A percentile compares a stretch with the other conserved stretches of the same genome.
These are phyloP conservation scores for Thymelicus sylvestris DNA, from an alignment of 2,888 invertebrate genomes.

Conservation along the genomic window DNA sequence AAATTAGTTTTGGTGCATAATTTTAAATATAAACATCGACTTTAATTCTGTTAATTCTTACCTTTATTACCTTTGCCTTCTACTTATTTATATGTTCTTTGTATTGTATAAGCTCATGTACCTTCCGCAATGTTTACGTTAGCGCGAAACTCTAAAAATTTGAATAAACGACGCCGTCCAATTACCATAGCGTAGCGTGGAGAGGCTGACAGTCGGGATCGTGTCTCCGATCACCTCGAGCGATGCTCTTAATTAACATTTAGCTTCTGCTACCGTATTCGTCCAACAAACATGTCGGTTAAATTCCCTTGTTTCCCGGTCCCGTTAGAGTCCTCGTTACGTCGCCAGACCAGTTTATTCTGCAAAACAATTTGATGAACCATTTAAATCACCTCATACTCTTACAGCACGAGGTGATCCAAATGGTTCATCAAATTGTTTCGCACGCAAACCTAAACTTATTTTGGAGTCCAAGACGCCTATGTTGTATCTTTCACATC, in stretches of 20 bases:
- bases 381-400: slow-evolving; percentile 25
- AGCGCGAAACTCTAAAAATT: slow-evolving; percentile 54
- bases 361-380: slow-evolving; percentile 49
- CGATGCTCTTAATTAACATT: slow-evolving; percentile 80
- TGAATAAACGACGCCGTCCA: slow-evolving; percentile 65
- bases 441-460: slow-evolving; percentile 13
- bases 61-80: too few relatives aligned
- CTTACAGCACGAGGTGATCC: too few relatives aligned
- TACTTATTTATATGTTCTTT: too few relatives aligned
- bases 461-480: not conserved
- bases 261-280: slow-evolving; percentile 72
- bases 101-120: not conserved
- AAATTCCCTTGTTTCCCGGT: slow-evolving; percentile 57
- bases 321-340: slow-evolving; percentile 75
- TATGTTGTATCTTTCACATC: slow-evolving; percentile 17
- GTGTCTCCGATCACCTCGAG: slow-evolving; percentile 66
- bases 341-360: slow-evolving; percentile 59
- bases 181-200: slow-evolving; percentile 61
- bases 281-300: slow-evolving; percentile 50
- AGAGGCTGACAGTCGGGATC: slow-evolving; percentile 49
- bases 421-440: too few relatives aligned
- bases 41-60: too few relatives aligned
- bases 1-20: not conserved
- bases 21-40: not conserved
- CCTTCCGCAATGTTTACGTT: not conserved